Evolutionary conservation across 2,797 vertebrate species (phyloP).

Genomic region (Linurgus olivaceus): DNA sequence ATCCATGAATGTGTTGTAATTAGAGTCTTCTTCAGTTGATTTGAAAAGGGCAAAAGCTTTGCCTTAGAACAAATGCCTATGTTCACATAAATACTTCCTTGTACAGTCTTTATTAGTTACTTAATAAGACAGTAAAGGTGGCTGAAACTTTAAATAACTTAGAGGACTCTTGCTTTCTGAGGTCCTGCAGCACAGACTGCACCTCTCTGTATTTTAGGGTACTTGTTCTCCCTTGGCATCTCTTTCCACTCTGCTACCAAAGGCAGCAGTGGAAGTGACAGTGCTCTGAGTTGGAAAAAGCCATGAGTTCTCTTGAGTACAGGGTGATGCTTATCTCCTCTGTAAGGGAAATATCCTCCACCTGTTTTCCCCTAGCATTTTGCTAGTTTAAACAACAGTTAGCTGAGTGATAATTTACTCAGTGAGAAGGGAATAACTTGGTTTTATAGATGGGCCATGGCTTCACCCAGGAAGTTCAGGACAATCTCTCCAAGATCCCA

Average conservation of each 20-base stretch:
- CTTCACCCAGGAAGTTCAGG: background rate
- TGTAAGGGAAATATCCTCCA: background rate
- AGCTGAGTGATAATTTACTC: background rate
- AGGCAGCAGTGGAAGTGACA: background rate
- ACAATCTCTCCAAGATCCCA: background rate
- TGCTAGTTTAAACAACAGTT: background rate
- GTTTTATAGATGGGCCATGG: background rate
- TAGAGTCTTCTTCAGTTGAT: constrained; percentile 31
- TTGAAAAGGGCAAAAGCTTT: constrained; percentile 11
- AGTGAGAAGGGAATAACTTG: background rate
- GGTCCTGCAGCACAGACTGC: background rate
- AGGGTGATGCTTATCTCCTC: background rate
- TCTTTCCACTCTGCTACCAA: background rate
- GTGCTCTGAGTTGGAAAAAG: background rate
- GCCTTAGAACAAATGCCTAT: background rate
- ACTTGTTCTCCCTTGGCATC: background rate
- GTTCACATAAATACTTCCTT: background rate
- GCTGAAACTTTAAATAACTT: background rate
- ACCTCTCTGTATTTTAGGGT: background rate
- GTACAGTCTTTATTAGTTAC: background rate
- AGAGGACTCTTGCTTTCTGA: background rate
- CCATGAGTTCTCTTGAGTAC: background rate
- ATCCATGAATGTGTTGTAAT: background rate
- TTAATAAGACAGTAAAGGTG: background rate
- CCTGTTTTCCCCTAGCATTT: background rate